Evolutionary conservation across 1,140 invertebrate species (phyloP).

Genomic region (Ephestia elutella): DNA sequence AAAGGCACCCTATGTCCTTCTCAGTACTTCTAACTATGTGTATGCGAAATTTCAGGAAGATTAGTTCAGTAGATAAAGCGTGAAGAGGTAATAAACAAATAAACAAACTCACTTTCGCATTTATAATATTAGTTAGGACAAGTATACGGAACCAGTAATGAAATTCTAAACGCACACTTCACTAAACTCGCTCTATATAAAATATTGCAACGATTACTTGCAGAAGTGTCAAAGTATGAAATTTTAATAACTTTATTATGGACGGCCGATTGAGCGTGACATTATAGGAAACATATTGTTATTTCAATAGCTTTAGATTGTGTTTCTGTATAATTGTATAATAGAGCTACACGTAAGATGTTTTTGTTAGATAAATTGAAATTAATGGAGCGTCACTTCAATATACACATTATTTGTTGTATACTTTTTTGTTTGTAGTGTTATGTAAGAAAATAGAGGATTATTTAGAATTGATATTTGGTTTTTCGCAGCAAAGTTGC

Average conservation of each 20-base stretch:
- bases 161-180: background rate
- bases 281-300: slow-evolving; percentile 9
- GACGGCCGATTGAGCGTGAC: background rate
- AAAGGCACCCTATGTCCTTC: no score
- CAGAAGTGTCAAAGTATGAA: slow-evolving; percentile 2
- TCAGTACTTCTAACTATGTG: no score
- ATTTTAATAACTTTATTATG: slow-evolving; percentile 3
- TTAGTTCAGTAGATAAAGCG: no score
- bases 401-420: no score
- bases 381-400: background rate
- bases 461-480: no score
- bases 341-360: background rate
- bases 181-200: background rate
- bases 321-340: no score
- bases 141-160: background rate
- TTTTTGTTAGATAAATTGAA: background rate
- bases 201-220: background rate
- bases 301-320: background rate
- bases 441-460: background rate
- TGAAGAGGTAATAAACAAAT: no score
- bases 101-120: no score
- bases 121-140: no score
- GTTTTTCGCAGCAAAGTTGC: no score
- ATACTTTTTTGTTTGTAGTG: background rate
- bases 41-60: no score